A percentile compares a stretch with the other conserved stretches of the same genome.
Evolutionary conservation across 2,113 vertebrate species (phyloP).

Genomic region (Tachysurus fulvidraco): DNA sequence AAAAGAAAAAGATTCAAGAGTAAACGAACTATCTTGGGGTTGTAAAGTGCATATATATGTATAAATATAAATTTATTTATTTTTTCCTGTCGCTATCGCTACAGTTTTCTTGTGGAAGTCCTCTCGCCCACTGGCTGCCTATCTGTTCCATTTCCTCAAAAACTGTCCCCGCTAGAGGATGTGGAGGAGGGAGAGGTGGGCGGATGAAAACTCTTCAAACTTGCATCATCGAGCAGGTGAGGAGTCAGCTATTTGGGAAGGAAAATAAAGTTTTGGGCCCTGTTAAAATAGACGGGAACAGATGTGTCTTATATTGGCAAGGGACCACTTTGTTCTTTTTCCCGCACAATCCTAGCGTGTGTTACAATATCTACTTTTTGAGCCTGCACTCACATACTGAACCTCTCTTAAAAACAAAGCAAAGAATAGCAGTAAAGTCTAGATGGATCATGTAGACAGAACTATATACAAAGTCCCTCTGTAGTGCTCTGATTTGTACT

Average conservation of each 20-base stretch:
- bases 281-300: not conserved
- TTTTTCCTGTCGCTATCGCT: constrained; percentile 4
- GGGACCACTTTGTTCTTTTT: not conserved
- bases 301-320: not conserved
- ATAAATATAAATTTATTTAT: not conserved
- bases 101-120: constrained; percentile 4
- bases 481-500: not conserved
- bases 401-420: constrained; percentile 7
- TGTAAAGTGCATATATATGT: not conserved
- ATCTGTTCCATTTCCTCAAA: constrained; percentile 1
- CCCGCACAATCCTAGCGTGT: not conserved
- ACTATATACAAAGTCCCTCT: constrained; percentile 8
- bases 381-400: not conserved
- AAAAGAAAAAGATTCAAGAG: not conserved
- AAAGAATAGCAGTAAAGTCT: not conserved
- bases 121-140: constrained; percentile 33
- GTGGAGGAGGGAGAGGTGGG: constrained; percentile 10
- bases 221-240: constrained; percentile 7
- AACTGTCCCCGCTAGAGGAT: constrained; percentile 10
- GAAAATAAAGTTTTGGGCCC: not conserved
- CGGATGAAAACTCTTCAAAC: constrained; percentile 16
- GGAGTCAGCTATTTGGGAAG: constrained; percentile 10
- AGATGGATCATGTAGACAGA: not conserved
- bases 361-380: not conserved
- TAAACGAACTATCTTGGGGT: not conserved